Percentiles rank a stretch among this genome's conserved stretches.
Evolutionary conservation across 2,797 vertebrate genomes (phyloP).

Genomic region (Xenopus petersii): DNA sequence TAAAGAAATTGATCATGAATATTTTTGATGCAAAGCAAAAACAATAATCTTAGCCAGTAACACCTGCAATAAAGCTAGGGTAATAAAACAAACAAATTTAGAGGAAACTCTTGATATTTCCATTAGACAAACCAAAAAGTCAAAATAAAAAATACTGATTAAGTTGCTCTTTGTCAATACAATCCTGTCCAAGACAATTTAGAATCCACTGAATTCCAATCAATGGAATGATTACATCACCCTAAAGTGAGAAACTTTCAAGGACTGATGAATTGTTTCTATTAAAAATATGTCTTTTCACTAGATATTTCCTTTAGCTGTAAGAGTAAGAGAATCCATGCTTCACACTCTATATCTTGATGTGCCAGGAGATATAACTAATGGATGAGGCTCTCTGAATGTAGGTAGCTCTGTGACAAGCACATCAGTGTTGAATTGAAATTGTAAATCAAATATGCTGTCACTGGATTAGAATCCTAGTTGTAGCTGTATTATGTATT

Average conservation of each 20-base stretch:
- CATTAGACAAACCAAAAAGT: no score
- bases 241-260: constrained; percentile 21
- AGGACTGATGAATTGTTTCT: constrained; percentile 27
- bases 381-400: constrained; percentile 20
- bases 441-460: constrained; percentile 9
- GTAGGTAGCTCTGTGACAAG: constrained; percentile 1
- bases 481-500: background rate
- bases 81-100: no score
- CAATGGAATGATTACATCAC: constrained; percentile 4
- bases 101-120: no score
- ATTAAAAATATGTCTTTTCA: constrained; percentile 23
- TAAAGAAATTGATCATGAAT: no score
- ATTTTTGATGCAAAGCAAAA: no score
- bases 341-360: constrained; percentile 8
- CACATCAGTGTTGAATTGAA: background rate
- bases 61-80: no score
- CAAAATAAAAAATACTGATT: no score
- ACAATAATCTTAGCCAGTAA: no score
- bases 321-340: constrained; percentile 9
- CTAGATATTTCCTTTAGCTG: constrained; percentile 19
- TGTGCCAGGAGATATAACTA: constrained; percentile 13
- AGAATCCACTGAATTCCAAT: no score
- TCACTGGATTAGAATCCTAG: background rate
- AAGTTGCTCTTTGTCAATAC: no score
- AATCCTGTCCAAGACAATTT: no score